phyloP scores from a whole-genome alignment of 2,113 vertebrate genomes.

The Meles meles region DNA sequence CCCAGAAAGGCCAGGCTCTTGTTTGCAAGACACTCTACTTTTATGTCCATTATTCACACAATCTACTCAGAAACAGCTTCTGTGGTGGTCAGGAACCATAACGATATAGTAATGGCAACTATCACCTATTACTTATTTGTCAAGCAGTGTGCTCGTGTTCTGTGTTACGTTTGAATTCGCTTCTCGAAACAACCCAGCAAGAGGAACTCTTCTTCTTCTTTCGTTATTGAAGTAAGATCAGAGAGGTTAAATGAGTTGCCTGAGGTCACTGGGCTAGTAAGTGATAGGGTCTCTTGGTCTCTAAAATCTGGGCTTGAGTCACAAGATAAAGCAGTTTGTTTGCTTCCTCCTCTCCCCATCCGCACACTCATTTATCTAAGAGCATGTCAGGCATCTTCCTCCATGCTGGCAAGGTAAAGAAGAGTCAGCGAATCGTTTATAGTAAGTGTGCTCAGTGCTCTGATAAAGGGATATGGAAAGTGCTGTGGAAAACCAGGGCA shows the following conservation, averaged over 20 bases:
- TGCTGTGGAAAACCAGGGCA: background rate
- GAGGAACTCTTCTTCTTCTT: background rate
- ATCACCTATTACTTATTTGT: background rate
- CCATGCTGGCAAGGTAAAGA: background rate
- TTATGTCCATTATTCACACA: background rate
- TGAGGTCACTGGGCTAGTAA: background rate
- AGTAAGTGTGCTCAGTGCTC: background rate
- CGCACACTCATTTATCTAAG: background rate
- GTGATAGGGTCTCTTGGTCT: background rate
- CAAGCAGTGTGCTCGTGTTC: background rate
- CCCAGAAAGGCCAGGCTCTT: background rate
- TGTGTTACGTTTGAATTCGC: background rate
- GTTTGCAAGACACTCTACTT: background rate
- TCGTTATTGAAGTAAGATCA: background rate
- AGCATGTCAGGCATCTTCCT: background rate
- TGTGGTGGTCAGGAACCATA: background rate
- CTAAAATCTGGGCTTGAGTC: background rate
- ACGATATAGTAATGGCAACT: background rate
- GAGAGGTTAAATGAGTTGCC: background rate
- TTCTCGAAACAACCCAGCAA: background rate
- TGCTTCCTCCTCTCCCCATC: background rate
- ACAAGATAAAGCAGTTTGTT: background rate
- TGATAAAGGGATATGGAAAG: background rate
- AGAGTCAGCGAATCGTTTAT: background rate
- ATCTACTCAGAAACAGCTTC: background rate